Base-by-base conservation (phyloP, 2,113 vertebrate species). In the Pterocles orientalis region DNA sequence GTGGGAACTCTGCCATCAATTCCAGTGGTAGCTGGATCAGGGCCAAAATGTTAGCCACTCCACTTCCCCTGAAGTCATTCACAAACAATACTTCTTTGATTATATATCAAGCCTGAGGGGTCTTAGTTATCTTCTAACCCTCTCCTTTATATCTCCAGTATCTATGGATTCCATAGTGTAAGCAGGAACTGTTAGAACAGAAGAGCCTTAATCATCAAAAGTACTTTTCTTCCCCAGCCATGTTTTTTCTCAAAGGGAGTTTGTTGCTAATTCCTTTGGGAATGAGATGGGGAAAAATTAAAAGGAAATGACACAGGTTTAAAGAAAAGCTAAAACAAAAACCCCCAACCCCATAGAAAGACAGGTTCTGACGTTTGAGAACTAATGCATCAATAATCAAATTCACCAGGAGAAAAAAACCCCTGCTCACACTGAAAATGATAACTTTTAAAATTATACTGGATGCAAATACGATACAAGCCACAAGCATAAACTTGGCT, bases 1-100 rank as follows among this genome's bases (percentile, higher is more conserved):
- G 70, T 94, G 91, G 95, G 92, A 96, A 94, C 73, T 87, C 89
- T 82, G 91, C 92, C 91, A 91, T 48, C 84, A 71, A 4, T 78
- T 94, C 75, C 81, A 95, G 92, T 0, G 1, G 81, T 91, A 73
- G 77, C 94, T 96, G 94, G 92, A 96, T 2, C 1, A 0, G 83
- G 81, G 91, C 92, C 95, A 96, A 95, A 95, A 92, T 77, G 70
- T 90, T 93, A 96, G 92, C 76, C 57, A 86, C 83, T 90, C 64
- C 4, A 53, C 65, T 95, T 97, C 91, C 94, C 93, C 91, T 94
- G 65, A 96, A 89, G 94, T 91, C 95, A 96, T 87, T 80, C 92
- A 45, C 65, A 91, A 96, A 97, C 96, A 97, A 91, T 89, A 92
- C 83, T 87, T 91, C 96, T 95, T 97, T 97, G 96, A 96, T 91